Percentiles rank a stretch among this genome's conserved stretches.
Conservation (phyloP, 1,140 invertebrate genomes). For the Micrasema longulum region DNA sequence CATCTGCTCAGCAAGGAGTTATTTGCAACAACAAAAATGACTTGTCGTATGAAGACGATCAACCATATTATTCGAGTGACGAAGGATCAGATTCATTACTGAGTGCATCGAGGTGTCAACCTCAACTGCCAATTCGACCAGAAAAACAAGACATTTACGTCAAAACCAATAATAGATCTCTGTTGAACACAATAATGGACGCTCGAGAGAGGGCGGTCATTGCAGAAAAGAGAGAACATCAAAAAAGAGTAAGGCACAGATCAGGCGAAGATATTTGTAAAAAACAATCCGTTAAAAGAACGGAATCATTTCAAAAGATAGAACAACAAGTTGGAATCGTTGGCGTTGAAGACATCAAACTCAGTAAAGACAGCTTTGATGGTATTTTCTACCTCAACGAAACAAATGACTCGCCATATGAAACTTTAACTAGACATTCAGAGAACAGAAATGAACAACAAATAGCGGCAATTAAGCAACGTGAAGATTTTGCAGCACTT, state of each 20-base stretch:
- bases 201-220: conserved; percentile 63
- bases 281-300: conserved; percentile 63
- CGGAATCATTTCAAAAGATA: conserved; percentile 66
- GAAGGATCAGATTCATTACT: conserved; percentile 79
- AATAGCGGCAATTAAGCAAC: conserved; percentile 51
- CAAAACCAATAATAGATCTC: conserved; percentile 62
- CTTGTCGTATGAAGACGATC: conserved; percentile 75
- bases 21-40: conserved; percentile 66
- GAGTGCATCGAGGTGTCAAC: conserved; percentile 72
- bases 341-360: conserved; percentile 55
- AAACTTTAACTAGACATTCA: conserved; percentile 59
- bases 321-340: conserved; percentile 62
- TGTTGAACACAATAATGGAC: conserved; percentile 68
- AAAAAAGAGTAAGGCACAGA: conserved; percentile 58
- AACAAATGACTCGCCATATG: conserved; percentile 60
- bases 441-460: conserved; percentile 58
- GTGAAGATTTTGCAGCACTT: conserved; percentile 62
- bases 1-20: conserved; percentile 64
- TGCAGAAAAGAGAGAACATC: conserved; percentile 58
- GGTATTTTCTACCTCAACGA: conserved; percentile 62
- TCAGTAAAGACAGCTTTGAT: conserved; percentile 63
- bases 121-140: conserved; percentile 60
- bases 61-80: conserved; percentile 71
- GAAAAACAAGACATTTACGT: conserved; percentile 51
- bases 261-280: conserved; percentile 60